These are phyloP conservation scores for Anthophora plumipes DNA, from an alignment of 2,888 invertebrate genomes.

Conservation along the genomic window DNA sequence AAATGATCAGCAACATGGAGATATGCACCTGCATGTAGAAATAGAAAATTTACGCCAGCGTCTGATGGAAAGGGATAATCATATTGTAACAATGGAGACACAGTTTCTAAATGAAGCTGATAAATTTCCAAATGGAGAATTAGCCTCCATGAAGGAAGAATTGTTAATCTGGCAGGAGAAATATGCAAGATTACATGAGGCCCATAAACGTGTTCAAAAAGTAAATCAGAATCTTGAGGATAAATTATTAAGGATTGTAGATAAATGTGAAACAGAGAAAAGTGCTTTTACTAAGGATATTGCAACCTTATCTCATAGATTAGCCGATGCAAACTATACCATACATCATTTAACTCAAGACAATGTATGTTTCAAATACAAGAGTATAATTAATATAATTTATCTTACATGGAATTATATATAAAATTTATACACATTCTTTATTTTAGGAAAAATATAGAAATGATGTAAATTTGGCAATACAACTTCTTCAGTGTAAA, in stretches of 20 bases:
- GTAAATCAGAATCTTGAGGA: constrained; percentile 98
- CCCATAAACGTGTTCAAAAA: constrained; percentile 96
- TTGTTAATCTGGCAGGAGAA: constrained; percentile 95
- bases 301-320: constrained; percentile 92
- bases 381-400: background rate
- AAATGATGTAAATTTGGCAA: constrained; percentile 96
- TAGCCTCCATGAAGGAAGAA: constrained; percentile 93
- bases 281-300: constrained; percentile 94
- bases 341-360: constrained; percentile 93
- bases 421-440: constrained; percentile 17
- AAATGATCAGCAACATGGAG: constrained; percentile 80
- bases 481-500: constrained; percentile 97
- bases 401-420: background rate
- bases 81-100: constrained; percentile 94
- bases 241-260: constrained; percentile 95
- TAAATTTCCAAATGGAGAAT: constrained; percentile 89
- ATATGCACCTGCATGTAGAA: constrained; percentile 93
- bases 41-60: constrained; percentile 94
- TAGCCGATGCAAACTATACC: constrained; percentile 94
- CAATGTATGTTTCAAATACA: constrained; percentile 88
- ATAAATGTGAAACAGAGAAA: constrained; percentile 96
- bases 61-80: constrained; percentile 92
- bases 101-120: constrained; percentile 91
- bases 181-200: constrained; percentile 94
- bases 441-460: constrained; percentile 94